These are phyloP conservation scores for Pammene fasciana DNA, from an alignment of 2,888 invertebrate species.

Conservation along the genomic window DNA sequence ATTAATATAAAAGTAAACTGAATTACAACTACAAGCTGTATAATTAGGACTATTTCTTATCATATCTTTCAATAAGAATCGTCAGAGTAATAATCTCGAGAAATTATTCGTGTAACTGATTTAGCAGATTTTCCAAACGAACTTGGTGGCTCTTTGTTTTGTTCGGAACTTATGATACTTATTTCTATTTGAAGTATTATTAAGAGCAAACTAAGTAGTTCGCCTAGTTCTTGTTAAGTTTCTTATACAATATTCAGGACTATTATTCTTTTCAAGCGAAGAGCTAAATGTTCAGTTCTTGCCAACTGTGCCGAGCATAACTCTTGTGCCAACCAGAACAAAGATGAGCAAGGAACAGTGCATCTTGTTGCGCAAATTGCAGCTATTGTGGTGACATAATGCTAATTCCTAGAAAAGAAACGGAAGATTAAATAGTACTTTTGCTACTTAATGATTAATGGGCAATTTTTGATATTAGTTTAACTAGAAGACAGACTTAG, in stretches of 20 bases:
- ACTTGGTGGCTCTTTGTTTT: conserved; percentile 18
- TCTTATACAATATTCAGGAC: conserved; percentile 39
- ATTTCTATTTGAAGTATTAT: conserved; percentile 37
- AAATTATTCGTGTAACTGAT: not conserved
- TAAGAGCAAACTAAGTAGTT: conserved; percentile 39
- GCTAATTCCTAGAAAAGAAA: not conserved
- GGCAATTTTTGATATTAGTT: too few relatives aligned
- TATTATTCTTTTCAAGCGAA: conserved; percentile 41
- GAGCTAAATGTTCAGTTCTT: conserved; percentile 46
- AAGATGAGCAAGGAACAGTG: conserved; percentile 24
- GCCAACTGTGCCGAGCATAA: conserved; percentile 63
- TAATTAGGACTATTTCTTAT: too few relatives aligned
- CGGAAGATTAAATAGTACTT: not conserved
- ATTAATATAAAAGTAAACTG: too few relatives aligned
- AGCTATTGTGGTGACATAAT: not conserved
- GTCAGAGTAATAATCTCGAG: not conserved
- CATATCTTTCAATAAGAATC: not conserved
- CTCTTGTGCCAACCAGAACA: conserved; percentile 52
- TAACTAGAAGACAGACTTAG: too few relatives aligned
- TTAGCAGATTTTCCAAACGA: conserved; percentile 3
- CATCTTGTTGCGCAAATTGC: conserved; percentile 5
- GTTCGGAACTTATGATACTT: conserved; percentile 32
- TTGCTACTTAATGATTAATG: too few relatives aligned
- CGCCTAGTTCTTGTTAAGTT: conserved; percentile 35
- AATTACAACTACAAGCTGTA: too few relatives aligned